These are phyloP conservation scores for Lasius fuliginosus DNA, from an alignment of 2,888 invertebrate genomes.

Conservation along the genomic window DNA sequence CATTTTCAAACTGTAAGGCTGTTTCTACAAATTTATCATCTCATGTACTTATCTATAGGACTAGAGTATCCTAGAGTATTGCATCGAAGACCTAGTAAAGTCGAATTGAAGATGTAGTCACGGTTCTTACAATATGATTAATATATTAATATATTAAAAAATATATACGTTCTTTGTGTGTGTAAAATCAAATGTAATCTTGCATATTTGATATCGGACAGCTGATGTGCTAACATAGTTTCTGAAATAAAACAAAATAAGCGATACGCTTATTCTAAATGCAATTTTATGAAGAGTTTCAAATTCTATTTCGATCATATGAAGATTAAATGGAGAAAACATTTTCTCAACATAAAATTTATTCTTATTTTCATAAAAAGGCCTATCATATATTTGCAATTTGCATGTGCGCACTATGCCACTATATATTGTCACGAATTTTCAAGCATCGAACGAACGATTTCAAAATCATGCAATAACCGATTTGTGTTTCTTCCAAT, in stretches of 20 bases:
- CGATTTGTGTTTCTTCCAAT: background rate
- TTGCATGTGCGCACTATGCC: background rate
- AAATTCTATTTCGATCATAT: background rate
- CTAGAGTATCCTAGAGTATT: too few relatives aligned
- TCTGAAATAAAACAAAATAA: background rate
- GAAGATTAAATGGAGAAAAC: background rate
- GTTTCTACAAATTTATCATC: too few relatives aligned
- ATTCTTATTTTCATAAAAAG: background rate
- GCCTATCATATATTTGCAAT: background rate
- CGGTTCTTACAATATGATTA: too few relatives aligned
- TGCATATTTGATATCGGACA: background rate
- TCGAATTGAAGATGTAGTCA: too few relatives aligned
- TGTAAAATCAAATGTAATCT: background rate
- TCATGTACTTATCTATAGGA: too few relatives aligned
- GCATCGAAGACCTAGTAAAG: too few relatives aligned
- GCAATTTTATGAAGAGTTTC: background rate
- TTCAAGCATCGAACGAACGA: slow-evolving; percentile 8
- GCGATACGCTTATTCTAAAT: background rate
- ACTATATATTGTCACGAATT: background rate
- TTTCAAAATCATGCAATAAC: background rate
- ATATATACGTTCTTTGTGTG: background rate
- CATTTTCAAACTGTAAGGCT: too few relatives aligned
- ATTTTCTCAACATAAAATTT: background rate
- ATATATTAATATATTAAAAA: background rate
- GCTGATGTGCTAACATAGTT: background rate